A percentile compares a stretch with the other conserved stretches of the same genome.
phyloP scores from a whole-genome alignment of 1,140 invertebrate species.

The Ostrea denselamellosa region DNA sequence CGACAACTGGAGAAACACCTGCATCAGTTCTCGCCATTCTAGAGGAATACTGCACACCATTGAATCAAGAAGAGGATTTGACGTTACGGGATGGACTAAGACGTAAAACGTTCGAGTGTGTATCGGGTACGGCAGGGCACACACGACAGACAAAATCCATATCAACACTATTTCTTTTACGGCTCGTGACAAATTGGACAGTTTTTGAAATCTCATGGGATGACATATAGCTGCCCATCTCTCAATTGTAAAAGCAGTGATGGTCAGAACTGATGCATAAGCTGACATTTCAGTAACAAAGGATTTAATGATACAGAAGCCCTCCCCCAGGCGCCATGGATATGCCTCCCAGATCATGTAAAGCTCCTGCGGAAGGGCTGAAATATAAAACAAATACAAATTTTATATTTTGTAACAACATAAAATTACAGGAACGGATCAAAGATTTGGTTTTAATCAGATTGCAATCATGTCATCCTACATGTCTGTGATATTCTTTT shows the following conservation, averaged over 20 bases:
- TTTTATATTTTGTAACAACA: background rate
- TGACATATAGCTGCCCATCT: constrained; percentile 96
- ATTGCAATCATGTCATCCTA: no score
- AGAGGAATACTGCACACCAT: constrained; percentile 74
- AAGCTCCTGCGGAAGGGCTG: constrained; percentile 90
- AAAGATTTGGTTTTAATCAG: no score
- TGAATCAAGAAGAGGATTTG: constrained; percentile 64
- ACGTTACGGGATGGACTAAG: constrained; percentile 53
- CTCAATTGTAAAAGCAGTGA: constrained; percentile 95
- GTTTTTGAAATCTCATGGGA: constrained; percentile 91
- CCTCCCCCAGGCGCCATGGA: constrained; percentile 91
- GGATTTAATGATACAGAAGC: constrained; percentile 90
- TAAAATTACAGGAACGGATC: background rate
- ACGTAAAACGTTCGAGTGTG: constrained; percentile 66
- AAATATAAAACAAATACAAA: constrained; percentile 44
- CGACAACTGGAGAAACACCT: constrained; percentile 72
- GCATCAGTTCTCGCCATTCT: constrained; percentile 64
- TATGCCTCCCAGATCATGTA: constrained; percentile 91
- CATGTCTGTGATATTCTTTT: no score
- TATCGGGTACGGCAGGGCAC: constrained; percentile 85
- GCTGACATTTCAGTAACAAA: constrained; percentile 92
- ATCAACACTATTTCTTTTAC: constrained; percentile 87
- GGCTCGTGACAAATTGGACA: constrained; percentile 89
- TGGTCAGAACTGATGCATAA: constrained; percentile 94
- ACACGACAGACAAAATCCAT: constrained; percentile 87